Percentiles rank a stretch among this genome's conserved stretches.
Evolutionary conservation across 2,113 vertebrate genomes (phyloP).

Genomic region (Protobothrops mucrosquamatus): DNA sequence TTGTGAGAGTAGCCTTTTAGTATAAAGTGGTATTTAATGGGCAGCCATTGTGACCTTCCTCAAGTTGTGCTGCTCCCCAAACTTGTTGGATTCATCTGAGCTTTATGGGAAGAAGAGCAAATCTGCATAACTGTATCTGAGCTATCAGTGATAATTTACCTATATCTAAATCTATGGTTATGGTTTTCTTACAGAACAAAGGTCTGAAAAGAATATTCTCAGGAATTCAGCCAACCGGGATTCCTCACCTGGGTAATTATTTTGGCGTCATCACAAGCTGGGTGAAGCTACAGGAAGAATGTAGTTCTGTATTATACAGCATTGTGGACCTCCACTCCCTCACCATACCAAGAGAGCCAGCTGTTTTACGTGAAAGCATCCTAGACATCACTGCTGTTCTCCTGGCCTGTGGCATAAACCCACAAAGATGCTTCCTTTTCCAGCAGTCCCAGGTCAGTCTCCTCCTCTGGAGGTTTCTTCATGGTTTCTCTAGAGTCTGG

Average conservation of each 20-base stretch:
- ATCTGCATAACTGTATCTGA: background rate
- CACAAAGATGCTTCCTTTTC: constrained; percentile 83
- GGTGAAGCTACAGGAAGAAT: constrained; percentile 82
- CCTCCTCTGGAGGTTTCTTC: background rate
- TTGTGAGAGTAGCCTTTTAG: background rate
- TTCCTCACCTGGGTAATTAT: constrained; percentile 92
- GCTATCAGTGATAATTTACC: background rate
- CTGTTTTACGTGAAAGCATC: constrained; percentile 74
- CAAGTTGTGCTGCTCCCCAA: background rate
- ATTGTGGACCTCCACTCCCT: constrained; percentile 94
- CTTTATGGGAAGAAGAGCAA: background rate
- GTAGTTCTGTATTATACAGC: constrained; percentile 82
- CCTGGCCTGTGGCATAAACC: constrained; percentile 90
- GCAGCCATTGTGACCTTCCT: background rate
- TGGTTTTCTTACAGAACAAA: constrained; percentile 56
- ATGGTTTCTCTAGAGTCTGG: background rate
- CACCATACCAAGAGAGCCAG: constrained; percentile 83
- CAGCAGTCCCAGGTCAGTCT: constrained; percentile 90
- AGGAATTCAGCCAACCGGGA: constrained; percentile 92
- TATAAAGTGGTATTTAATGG: background rate
- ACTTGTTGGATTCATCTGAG: background rate
- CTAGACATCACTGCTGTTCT: constrained; percentile 88
- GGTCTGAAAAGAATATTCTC: constrained; percentile 79
- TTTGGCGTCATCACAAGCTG: constrained; percentile 94
- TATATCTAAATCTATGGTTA: constrained; percentile 20